Percentiles rank a stretch among this genome's conserved stretches.
Conservation (phyloP, 2,797 vertebrate species). For the Brachyrhaphis roseni region DNA sequence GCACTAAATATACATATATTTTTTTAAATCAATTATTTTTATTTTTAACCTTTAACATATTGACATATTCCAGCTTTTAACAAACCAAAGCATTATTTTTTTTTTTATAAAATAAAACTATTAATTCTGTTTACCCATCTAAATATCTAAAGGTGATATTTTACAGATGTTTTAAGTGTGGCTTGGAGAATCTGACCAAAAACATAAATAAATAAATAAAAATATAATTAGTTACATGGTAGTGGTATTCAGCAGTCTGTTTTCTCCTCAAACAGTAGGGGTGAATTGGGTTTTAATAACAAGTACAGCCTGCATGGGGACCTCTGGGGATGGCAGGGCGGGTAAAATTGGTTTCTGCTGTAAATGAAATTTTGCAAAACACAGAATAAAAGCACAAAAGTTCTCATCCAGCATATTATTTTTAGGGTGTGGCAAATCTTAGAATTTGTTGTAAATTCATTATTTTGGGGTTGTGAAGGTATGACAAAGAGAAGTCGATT, state of each 20-base stretch:
- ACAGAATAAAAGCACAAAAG: constrained; percentile 7
- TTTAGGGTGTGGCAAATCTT: constrained; percentile 27
- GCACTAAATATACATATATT: background rate
- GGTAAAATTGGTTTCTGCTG: background rate
- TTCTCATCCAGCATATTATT: constrained; percentile 5
- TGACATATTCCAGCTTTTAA: background rate
- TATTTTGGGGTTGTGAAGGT: constrained; percentile 16
- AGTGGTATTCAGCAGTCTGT: background rate
- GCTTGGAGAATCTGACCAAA: background rate
- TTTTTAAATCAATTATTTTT: background rate
- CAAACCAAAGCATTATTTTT: background rate
- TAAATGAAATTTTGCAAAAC: constrained; percentile 14
- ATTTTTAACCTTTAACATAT: background rate
- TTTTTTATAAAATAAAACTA: background rate
- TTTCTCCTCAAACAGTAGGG: background rate
- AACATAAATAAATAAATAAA: background rate
- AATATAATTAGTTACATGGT: background rate
- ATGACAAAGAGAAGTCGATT: constrained; percentile 20
- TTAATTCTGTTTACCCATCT: background rate
- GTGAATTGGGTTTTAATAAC: background rate
- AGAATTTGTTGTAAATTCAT: constrained; percentile 29
- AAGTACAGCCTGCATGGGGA: background rate
- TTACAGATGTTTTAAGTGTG: background rate
- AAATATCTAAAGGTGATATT: background rate
- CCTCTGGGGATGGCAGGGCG: background rate